Evolutionary conservation across 2,113 vertebrate genomes (phyloP), one percentile per base, ranked within the genome.

Genomic region (Cyanoderma ruficeps): DNA sequence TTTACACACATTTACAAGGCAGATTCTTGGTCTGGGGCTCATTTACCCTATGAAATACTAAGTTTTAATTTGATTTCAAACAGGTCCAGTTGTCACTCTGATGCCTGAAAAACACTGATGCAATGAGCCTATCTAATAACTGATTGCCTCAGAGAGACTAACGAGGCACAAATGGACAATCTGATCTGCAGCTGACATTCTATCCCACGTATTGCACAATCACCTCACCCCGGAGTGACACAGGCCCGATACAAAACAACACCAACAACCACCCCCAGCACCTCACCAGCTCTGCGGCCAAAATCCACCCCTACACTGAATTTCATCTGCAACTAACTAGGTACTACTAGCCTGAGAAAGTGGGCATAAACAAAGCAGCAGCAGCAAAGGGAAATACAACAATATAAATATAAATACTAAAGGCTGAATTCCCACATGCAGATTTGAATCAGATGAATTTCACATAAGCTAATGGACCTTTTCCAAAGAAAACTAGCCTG

Each of bases 131-230:
- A 50, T 91, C 80, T 71, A 78, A 84, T 33, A 96, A 56, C 55
- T 5, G 22, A 92, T 61, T 69, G 89, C 87, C 72, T 89, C 86
- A 89, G 80, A 83, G 53, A 44, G 67, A 14, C 30, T 82, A 91
- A 89, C 3, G 19, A 95, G 68, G 81, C 65, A 74, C 19, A 93
- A 70, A 70, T 6, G 25, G 72, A 63, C 44, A 86, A 68, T 24
- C 21, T 82, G 52, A 92, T 60, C 69, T 64, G 59, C 5, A 87
- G 86, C 61, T 55, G 88, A 94, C 74, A 81, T 42, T 86, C 84
- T 35, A 93, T 44, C 78, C 71, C 44, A 10, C 3, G 30, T 15
- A 93, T 94, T 96, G 95, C 90, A 92, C 85, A 96, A 92, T 39
- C 35, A 4, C 55, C 86, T 74, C 65, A 94, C 55, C 65, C 80